phyloP scores from a whole-genome alignment of 2,888 invertebrate species.

The Vesta saturnalis region DNA sequence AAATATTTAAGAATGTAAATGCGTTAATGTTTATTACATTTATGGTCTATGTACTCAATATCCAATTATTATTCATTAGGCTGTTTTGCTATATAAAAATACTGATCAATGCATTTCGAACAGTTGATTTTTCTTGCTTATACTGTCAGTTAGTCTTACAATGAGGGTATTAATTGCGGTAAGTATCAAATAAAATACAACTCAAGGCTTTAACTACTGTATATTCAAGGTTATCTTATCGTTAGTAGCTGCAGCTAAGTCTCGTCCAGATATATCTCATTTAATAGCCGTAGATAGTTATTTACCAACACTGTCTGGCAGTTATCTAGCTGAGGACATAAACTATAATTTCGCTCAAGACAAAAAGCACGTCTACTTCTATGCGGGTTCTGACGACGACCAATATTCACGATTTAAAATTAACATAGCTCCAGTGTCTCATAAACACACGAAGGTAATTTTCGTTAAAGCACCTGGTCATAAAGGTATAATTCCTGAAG shows the following conservation, averaged over 20 bases:
- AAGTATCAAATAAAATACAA: slow-evolving; percentile 6
- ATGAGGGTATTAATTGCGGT: slow-evolving; percentile 15
- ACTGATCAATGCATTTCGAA: too few species aligned
- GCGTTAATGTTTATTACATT: too few species aligned
- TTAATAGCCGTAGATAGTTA: slow-evolving; percentile 21
- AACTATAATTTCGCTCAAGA: slow-evolving; percentile 31
- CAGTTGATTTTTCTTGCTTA: too few species aligned
- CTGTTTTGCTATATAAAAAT: too few species aligned
- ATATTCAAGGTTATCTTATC: not conserved
- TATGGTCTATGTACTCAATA: too few species aligned
- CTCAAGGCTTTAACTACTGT: not conserved
- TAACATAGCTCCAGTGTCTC: slow-evolving; percentile 47
- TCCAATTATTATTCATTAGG: too few species aligned
- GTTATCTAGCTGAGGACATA: not conserved
- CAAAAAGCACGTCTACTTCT: slow-evolving; percentile 56
- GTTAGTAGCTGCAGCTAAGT: slow-evolving; percentile 11
- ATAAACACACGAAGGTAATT: slow-evolving; percentile 17
- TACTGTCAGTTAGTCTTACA: too few species aligned
- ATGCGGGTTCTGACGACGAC: slow-evolving; percentile 54
- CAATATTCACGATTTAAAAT: slow-evolving; percentile 45
- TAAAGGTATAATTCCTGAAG: slow-evolving; percentile 39
- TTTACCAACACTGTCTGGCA: slow-evolving; percentile 8
- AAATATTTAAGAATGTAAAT: too few species aligned
- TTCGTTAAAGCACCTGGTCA: slow-evolving; percentile 20
- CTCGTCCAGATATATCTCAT: slow-evolving; percentile 27